Base-by-base conservation (phyloP, 2,888 invertebrate genomes). In the Loripinus fragilis region DNA sequence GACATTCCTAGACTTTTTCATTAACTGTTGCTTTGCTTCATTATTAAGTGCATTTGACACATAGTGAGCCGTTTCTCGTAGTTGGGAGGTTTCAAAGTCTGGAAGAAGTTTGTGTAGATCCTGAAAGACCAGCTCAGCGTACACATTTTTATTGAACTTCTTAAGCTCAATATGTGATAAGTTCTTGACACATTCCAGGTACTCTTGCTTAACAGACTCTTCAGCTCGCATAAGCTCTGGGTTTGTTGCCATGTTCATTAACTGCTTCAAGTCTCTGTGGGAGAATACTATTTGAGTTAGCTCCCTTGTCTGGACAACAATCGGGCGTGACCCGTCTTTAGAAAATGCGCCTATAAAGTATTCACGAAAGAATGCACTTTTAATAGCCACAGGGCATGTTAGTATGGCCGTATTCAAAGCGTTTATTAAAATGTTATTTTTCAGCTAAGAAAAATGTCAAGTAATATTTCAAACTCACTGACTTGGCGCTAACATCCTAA, bases 311-410 rank as follows among this genome's bases (percentile, higher is more conserved):
- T 55, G 55, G 55, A 55, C 25, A 28, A 55, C 55, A 28, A 28
- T 55, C 55, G 25, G 55, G 25, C 55, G 55, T 55, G 55, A 55
- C 55, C 55, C 55, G 55, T 55, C 48, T 48, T 48, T 48, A n/a
- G n/a, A 15, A 5, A 3, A 48, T 8, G 12, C 48, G 48, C 48
- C 20, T 15, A n/a, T 48, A 15, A 8, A 48, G 3, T 48, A 48
- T 15, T 48, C 48, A 48, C 48, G 7, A 17, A 48, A 48, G 48
- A 48, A 48, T 48, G 7, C 20, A n/a, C 7, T 8, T 48, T 48
- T 20, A 15, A 17, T 10, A 17, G 48, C 48, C 48, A 15, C 48
- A 20, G 48, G 48, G 48, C 20, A 48, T 48, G 48, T 48, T 48
- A 48, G 48, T 48, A 48, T 17, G 48, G 48, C 48, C 48, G 48